phyloP scores from a whole-genome alignment of 2,797 vertebrate species.

The Pagetopsis macropterus region DNA sequence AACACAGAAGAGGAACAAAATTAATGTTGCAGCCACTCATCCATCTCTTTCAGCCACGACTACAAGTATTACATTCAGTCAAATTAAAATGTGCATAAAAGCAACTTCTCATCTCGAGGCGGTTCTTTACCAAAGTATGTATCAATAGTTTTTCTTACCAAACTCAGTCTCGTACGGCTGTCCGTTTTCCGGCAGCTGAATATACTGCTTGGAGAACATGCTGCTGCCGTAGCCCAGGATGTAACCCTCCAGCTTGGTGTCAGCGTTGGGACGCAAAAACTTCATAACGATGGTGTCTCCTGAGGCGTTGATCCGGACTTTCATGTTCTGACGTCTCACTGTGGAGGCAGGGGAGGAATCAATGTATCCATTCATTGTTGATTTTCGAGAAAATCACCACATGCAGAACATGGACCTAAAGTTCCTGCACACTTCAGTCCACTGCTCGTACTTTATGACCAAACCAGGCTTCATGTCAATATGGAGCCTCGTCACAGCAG shows the following conservation, averaged over 20 bases:
- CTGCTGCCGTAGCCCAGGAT: constrained; percentile 94
- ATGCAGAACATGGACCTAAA: background rate
- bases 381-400: background rate
- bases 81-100: constrained; percentile 15
- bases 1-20: constrained; percentile 24
- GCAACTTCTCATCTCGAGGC: background rate
- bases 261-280: constrained; percentile 87
- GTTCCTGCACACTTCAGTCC: background rate
- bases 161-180: constrained; percentile 88
- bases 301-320: constrained; percentile 93
- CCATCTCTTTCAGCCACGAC: constrained; percentile 4
- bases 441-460: background rate
- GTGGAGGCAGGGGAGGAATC: constrained; percentile 22
- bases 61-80: background rate
- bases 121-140: background rate
- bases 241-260: constrained; percentile 92
- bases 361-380: background rate
- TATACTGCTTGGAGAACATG: constrained; percentile 93
- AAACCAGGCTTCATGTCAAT: background rate
- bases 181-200: constrained; percentile 90
- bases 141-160: constrained; percentile 81
- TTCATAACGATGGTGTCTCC: constrained; percentile 92
- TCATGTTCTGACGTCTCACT: constrained; percentile 92
- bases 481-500: background rate
- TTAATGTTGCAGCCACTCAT: background rate